A percentile compares a stretch with the other conserved stretches of the same genome.
These are phyloP conservation scores for Acyrthosiphon pisum DNA, from an alignment of 1,140 invertebrate species.

Conservation along the genomic window DNA sequence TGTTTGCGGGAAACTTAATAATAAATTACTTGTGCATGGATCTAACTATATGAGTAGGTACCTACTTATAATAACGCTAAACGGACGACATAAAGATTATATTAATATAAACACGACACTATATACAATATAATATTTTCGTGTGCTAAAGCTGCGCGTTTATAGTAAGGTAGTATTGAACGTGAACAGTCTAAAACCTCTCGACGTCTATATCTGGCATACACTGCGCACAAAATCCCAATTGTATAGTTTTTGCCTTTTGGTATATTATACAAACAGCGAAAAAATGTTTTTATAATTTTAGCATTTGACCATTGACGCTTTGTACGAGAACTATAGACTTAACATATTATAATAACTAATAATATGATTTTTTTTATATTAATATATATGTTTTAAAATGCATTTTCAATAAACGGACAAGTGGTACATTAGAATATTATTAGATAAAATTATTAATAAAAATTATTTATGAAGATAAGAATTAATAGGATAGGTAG, in stretches of 20 bases:
- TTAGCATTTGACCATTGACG: no score
- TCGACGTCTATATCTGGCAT: background rate
- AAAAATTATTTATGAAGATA: background rate
- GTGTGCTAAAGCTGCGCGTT: background rate
- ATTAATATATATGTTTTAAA: no score
- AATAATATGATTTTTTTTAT: no score
- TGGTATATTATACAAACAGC: no score
- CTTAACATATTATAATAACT: no score
- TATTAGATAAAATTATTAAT: background rate
- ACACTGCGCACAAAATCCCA: background rate
- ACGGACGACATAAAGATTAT: background rate
- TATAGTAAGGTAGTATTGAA: background rate
- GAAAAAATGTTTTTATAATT: no score
- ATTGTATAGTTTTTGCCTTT: no score
- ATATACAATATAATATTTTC: background rate
- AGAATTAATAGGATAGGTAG: no score
- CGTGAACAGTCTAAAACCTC: background rate
- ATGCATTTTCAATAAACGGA: no score
- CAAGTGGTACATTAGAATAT: no score
- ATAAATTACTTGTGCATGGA: background rate
- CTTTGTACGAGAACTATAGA: no score
- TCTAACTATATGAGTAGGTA: background rate
- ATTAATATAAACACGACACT: background rate
- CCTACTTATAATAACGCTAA: background rate
- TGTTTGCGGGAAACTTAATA: background rate